Base-by-base conservation (phyloP, 2,888 invertebrate genomes). In the Tholera decimalis region DNA sequence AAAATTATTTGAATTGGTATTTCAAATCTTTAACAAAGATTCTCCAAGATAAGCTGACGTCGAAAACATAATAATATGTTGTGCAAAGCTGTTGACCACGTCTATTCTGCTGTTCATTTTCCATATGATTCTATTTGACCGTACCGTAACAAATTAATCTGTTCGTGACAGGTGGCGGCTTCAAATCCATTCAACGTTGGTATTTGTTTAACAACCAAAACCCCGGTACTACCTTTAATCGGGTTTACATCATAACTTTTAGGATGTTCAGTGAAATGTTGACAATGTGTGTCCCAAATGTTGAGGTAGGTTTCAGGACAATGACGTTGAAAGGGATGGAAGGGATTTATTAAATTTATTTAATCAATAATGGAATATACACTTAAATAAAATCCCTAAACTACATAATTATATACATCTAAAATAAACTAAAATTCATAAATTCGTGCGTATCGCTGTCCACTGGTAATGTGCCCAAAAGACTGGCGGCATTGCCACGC, bases 161-260 rank as follows among this genome's bases (percentile, higher is more conserved):
- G 74, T 11, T 67, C 41, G 44, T 41, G 60, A 44, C 54, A 41
- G 41, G 9, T 15, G 60, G 39, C 35, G 15, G 44, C 30, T 68
- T 58, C 46, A 53, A 47, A 43, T 43, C 37, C 49, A 43, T 46
- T 58, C 8, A 24, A 50, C 24, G 22, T 55, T 43, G 62, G 75
- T 58, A 58, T 61, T 68, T 58, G 67, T 60, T 73, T 26, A 57
- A 41, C 6, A 37, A 15, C 28, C 20, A 41, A 61, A 73, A 39
- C 33, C 30, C 28, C n/a, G 30, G 24, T 44, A 54, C 33, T 33
- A 3, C 11, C 9, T 11, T 51, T 43, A 39, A 56, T 43, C 35
- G 37, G 39, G 56, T 73, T 33, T 33, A 53, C 47, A 46, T 60
- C 51, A 39, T 3, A 67, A 57, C 47, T 51, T 74, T 60, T 20